A percentile compares a stretch with the other conserved stretches of the same genome.
These are phyloP conservation scores for Apis laboriosa DNA, from an alignment of 1,140 invertebrate species.

Conservation along the genomic window DNA sequence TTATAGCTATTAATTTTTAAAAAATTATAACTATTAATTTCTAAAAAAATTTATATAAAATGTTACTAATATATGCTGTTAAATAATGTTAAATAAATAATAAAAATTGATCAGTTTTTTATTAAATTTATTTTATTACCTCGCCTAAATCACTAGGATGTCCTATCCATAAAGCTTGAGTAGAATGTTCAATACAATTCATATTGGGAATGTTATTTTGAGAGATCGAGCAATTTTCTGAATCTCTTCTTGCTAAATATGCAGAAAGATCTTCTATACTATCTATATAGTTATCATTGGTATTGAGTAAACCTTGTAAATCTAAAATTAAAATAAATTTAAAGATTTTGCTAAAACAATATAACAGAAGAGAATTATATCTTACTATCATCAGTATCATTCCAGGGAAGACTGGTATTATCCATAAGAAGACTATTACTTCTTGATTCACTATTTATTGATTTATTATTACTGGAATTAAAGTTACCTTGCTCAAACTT, in stretches of 20 bases:
- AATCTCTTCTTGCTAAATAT: constrained; percentile 46
- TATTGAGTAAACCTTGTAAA: constrained; percentile 20
- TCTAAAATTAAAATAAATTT: constrained; percentile 21
- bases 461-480: constrained; percentile 56
- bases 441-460: constrained; percentile 69
- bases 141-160: constrained; percentile 13
- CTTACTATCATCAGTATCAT: constrained; percentile 72
- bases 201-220: constrained; percentile 26
- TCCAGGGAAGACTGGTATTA: constrained; percentile 71
- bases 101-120: neutral
- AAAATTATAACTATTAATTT: neutral
- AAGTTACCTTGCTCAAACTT: constrained; percentile 64
- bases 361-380: neutral
- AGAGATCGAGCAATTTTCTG: constrained; percentile 35
- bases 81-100: neutral
- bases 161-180: constrained; percentile 23
- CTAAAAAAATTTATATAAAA: neutral
- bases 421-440: constrained; percentile 70
- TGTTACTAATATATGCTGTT: no score
- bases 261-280: constrained; percentile 43
- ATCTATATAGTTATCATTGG: constrained; percentile 18
- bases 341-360: neutral
- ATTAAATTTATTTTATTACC: constrained; percentile 5
- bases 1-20: neutral
- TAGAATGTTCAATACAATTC: constrained; percentile 29